Conservation (phyloP, 1,140 invertebrate species). For the Apis florea region DNA sequence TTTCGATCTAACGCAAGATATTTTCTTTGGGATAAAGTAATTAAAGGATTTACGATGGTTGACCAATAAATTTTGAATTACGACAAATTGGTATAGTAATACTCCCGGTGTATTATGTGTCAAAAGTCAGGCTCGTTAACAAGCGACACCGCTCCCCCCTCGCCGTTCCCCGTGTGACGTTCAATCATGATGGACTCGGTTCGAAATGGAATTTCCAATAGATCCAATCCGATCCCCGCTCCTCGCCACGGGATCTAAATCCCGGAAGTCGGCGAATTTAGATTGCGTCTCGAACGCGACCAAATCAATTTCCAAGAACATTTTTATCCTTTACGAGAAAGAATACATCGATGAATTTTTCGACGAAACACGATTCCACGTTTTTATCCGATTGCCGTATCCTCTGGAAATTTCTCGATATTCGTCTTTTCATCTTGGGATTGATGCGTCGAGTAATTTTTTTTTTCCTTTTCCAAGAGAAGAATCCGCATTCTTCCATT, state of each 20-base stretch:
- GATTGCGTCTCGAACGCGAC: not conserved
- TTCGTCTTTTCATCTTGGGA: no score
- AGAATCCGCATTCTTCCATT: no score
- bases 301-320: no score
- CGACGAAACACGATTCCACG: no score
- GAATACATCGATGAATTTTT: no score
- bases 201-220: constrained; percentile 42
- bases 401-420: no score
- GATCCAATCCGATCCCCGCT: constrained; percentile 16
- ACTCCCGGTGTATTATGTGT: not conserved
- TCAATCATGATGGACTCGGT: constrained; percentile 19
- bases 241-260: constrained; percentile 4
- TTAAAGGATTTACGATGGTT: constrained; percentile 26
- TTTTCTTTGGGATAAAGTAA: constrained; percentile 33
- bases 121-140: constrained; percentile 41
- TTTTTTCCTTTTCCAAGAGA: no score
- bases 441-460: no score
- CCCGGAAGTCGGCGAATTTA: not conserved
- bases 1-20: constrained; percentile 4
- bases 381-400: no score
- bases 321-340: no score
- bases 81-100: not conserved
- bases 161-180: constrained; percentile 2
- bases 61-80: constrained; percentile 31
- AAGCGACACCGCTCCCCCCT: constrained; percentile 4